phyloP scores from a whole-genome alignment of 2,797 vertebrate species.

The Lagocephalus sceleratus region DNA sequence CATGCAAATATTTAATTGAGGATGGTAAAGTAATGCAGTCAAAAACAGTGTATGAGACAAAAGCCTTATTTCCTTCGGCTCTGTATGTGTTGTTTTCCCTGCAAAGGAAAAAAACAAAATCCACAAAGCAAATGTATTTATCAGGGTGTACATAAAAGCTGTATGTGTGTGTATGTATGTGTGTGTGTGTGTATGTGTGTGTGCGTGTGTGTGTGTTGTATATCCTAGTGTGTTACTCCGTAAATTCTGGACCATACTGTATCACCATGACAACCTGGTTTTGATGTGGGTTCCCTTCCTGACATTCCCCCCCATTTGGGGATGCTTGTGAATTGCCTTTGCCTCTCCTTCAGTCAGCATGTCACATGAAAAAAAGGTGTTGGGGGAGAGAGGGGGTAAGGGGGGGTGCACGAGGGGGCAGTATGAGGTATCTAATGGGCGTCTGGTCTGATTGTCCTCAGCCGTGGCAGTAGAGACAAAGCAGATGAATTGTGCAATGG shows the following conservation, averaged over 20 bases:
- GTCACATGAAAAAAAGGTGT: constrained; percentile 88
- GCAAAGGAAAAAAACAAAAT: constrained; percentile 17
- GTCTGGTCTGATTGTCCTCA: constrained; percentile 99
- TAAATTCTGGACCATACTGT: constrained; percentile 75
- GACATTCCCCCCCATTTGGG: constrained; percentile 99
- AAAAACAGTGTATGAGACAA: constrained; percentile 19
- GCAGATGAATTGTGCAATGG: constrained; percentile 99
- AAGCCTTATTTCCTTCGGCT: constrained; percentile 19
- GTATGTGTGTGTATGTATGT: constrained; percentile 33
- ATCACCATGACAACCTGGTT: constrained; percentile 97
- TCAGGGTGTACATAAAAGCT: constrained; percentile 37
- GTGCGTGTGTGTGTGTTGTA: constrained; percentile 31
- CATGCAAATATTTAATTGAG: constrained; percentile 15
- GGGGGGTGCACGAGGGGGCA: constrained; percentile 60
- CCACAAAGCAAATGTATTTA: constrained; percentile 47
- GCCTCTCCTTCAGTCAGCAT: constrained; percentile 96
- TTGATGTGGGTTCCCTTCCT: constrained; percentile 94
- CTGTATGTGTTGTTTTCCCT: constrained; percentile 21
- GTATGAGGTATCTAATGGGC: constrained; percentile 99
- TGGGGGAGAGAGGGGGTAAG: constrained; percentile 38
- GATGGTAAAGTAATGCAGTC: constrained; percentile 6
- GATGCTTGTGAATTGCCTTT: constrained; percentile 98
- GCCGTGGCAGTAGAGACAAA: constrained; percentile 99
- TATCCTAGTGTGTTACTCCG: constrained; percentile 52
- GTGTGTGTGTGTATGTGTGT: constrained; percentile 31